A percentile compares a stretch with the other conserved stretches of the same genome.
These are phyloP conservation scores for Vulpes ferrilata DNA, from an alignment of 2,113 vertebrate species.

Conservation along the genomic window DNA sequence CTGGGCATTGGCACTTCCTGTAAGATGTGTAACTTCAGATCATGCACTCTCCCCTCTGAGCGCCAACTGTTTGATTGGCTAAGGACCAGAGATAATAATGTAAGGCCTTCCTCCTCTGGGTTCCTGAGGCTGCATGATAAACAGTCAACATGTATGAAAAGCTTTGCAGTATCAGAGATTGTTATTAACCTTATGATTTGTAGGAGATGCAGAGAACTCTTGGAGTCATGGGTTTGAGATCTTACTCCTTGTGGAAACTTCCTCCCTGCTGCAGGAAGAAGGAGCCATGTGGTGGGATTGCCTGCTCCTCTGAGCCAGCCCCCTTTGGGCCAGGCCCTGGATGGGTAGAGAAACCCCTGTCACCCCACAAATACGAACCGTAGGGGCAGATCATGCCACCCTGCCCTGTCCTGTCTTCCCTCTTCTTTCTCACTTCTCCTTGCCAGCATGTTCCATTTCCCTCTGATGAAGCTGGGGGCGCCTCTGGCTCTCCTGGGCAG, in stretches of 20 bases:
- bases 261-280: not conserved
- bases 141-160: accelerated
- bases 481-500: not conserved
- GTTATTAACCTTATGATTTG: not conserved
- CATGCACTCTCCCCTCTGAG: not conserved
- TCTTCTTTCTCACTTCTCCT: not conserved
- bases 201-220: not conserved
- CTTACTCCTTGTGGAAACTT: not conserved
- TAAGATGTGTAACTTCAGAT: not conserved
- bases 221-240: not conserved
- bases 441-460: not conserved
- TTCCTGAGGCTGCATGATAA: not conserved
- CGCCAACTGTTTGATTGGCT: not conserved
- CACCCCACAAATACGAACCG: not conserved
- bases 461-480: not conserved
- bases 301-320: not conserved
- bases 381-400: not conserved
- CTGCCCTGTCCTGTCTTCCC: accelerated
- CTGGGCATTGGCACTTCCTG: not conserved
- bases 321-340: not conserved
- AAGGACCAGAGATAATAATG: not conserved
- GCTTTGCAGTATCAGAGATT: not conserved
- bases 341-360: not conserved
- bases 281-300: not conserved
- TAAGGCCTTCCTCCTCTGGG: not conserved